A percentile compares a stretch with the other conserved stretches of the same genome.
These are phyloP conservation scores for Zaprionus vittiger DNA, from an alignment of 1,140 invertebrate species.

Conservation along the genomic window DNA sequence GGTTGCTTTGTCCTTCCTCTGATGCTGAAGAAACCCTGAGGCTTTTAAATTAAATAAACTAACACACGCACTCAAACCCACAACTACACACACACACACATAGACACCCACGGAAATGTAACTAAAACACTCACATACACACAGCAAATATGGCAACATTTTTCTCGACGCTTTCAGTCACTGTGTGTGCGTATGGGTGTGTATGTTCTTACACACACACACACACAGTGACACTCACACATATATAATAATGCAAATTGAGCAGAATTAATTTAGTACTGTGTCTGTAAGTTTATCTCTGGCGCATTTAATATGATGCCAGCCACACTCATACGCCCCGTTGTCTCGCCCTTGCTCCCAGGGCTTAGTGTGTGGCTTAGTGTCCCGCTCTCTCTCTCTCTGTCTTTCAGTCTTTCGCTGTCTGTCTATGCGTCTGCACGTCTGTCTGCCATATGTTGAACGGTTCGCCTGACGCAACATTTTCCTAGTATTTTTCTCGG, in stretches of 20 bases:
- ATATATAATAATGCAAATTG: conserved; percentile 83
- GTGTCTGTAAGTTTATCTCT: conserved; percentile 76
- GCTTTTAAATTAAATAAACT: conserved; percentile 76
- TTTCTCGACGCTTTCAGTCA: conserved; percentile 18
- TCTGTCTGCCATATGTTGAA: conserved; percentile 71
- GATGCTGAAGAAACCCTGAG: conserved; percentile 19
- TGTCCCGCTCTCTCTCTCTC: conserved; percentile 16
- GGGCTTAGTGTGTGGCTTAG: conserved; percentile 42
- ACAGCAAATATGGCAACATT: conserved; percentile 33
- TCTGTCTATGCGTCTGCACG: conserved; percentile 13
- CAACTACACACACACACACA: conserved; percentile 18
- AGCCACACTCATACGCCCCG: conserved; percentile 37
- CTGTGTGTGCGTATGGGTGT: not conserved
- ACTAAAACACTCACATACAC: conserved; percentile 55
- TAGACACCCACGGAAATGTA: conserved; percentile 60
- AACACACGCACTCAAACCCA: conserved; percentile 32
- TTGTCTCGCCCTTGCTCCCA: not conserved
- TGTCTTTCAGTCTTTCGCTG: conserved; percentile 6
- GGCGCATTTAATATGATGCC: conserved; percentile 77
- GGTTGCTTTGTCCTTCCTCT: conserved; percentile 27
- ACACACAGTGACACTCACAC: conserved; percentile 28
- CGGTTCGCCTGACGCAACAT: conserved; percentile 67
- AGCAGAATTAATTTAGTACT: conserved; percentile 83
- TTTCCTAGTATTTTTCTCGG: conserved; percentile 41
- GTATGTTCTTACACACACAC: not conserved